Conservation (phyloP, 2,888 invertebrate genomes). For the Temnothorax unifasciatus region DNA sequence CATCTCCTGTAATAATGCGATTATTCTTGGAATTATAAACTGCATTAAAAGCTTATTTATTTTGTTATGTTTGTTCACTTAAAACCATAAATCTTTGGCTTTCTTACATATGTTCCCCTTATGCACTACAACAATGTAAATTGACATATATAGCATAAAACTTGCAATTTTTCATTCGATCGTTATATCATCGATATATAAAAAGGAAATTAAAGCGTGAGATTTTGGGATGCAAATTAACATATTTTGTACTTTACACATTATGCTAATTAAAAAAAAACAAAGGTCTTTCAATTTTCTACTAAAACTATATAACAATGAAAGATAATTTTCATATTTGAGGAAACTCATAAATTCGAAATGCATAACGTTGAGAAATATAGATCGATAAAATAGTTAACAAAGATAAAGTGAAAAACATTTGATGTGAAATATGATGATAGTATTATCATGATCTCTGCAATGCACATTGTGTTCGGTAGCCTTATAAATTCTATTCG, state of each 20-base stretch:
- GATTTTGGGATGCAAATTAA: not conserved
- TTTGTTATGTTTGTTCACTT: not conserved
- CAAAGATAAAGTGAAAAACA: not conserved
- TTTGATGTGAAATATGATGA: not conserved
- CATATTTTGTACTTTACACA: not conserved
- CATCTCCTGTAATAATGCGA: constrained; percentile 17
- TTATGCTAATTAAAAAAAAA: not conserved
- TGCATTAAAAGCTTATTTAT: constrained; percentile 21
- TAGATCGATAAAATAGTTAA: constrained; percentile 13
- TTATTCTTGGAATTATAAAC: constrained; percentile 21
- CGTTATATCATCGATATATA: not conserved
- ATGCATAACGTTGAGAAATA: constrained; percentile 7
- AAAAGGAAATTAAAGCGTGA: not conserved
- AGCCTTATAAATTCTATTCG: too few species aligned
- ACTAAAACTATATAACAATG: constrained; percentile 1
- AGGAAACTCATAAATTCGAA: constrained; percentile 23
- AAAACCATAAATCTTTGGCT: not conserved
- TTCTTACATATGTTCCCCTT: not conserved
- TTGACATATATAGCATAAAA: not conserved
- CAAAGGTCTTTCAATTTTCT: constrained; percentile 22
- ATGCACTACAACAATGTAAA: not conserved
- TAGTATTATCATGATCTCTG: not conserved
- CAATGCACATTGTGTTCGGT: not conserved
- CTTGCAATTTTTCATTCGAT: not conserved
- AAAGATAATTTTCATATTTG: constrained; percentile 29